Conservation (phyloP, 2,797 vertebrate genomes). For the Moxostoma hubbsi region DNA sequence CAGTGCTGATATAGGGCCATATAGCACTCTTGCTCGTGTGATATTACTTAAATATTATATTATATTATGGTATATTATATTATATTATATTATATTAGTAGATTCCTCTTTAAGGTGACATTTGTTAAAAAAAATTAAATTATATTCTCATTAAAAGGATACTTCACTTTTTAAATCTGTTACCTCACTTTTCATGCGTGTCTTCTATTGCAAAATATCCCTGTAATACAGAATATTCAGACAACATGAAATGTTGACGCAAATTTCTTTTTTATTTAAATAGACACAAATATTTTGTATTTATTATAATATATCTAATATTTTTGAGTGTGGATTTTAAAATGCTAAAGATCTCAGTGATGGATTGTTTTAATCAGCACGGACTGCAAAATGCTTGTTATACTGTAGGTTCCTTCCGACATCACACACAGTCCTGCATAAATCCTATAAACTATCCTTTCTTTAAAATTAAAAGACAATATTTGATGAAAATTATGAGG, state of each 20-base stretch:
- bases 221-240: conserved; percentile 9
- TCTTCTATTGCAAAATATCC: neutral
- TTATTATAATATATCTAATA: too few relatives aligned
- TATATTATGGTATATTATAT: too few relatives aligned
- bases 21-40: too few relatives aligned
- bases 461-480: conserved; percentile 4
- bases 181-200: conserved; percentile 12
- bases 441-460: neutral
- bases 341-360: neutral
- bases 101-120: neutral
- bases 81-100: neutral
- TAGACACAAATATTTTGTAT: too few relatives aligned
- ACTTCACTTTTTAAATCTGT: neutral
- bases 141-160: neutral
- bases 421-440: neutral
- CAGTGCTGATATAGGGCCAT: too few relatives aligned
- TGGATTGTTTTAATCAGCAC: neutral
- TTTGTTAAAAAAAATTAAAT: neutral
- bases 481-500: conserved; percentile 12
- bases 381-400: neutral
- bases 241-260: too few relatives aligned
- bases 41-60: too few relatives aligned
- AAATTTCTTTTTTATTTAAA: too few relatives aligned
- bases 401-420: neutral
- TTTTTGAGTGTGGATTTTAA: neutral